These are phyloP conservation scores for Lerista edwardsae DNA, from an alignment of 2,797 vertebrate genomes.

Conservation along the genomic window DNA sequence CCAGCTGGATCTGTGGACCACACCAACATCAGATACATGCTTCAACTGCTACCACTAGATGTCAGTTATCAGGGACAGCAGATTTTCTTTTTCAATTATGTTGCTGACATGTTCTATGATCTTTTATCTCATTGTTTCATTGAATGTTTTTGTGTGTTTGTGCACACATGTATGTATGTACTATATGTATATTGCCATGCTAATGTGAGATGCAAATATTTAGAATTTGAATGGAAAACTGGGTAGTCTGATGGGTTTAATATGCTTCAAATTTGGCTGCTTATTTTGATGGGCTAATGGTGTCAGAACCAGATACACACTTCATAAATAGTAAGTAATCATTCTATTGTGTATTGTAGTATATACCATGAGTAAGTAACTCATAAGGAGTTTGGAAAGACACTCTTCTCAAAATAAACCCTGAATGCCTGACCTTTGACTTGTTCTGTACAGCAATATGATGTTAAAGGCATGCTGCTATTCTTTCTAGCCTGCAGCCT, in stretches of 20 bases:
- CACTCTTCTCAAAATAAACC: not conserved
- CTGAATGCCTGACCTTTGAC: constrained; percentile 17
- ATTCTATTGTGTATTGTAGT: too few relatives aligned
- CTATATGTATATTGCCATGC: not conserved
- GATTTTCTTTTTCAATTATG: not conserved
- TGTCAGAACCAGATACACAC: constrained; percentile 13
- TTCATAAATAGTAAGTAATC: too few relatives aligned
- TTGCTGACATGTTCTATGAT: too few relatives aligned
- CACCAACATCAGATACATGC: not conserved
- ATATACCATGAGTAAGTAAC: constrained; percentile 27
- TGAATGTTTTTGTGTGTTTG: too few relatives aligned
- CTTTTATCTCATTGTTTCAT: not conserved
- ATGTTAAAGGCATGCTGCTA: not conserved
- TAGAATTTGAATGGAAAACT: constrained; percentile 27
- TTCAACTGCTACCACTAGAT: not conserved
- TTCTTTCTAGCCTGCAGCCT: not conserved
- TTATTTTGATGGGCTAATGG: not conserved
- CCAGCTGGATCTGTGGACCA: not conserved
- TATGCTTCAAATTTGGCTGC: not conserved
- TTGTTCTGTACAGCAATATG: constrained; percentile 11
- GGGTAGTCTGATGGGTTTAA: not conserved
- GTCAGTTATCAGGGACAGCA: not conserved
- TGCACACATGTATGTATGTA: not conserved
- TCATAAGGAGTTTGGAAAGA: constrained; percentile 25
- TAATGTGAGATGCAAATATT: constrained; percentile 6